Evolutionary conservation across 2,888 invertebrate genomes (phyloP).

Genomic region (Mylabris sibirica): DNA sequence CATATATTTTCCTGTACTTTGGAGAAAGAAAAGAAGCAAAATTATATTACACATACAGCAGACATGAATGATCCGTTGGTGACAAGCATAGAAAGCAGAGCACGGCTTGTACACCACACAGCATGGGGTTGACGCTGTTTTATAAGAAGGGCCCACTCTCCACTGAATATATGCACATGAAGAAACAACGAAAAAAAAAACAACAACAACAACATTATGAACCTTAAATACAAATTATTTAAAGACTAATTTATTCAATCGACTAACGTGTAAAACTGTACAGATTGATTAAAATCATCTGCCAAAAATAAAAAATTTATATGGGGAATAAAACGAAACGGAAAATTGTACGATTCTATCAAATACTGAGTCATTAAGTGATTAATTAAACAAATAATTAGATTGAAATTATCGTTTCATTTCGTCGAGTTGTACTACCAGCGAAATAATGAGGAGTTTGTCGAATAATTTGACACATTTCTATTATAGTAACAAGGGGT

Average conservation of each 20-base stretch:
- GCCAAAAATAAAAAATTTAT: slow-evolving; percentile 20
- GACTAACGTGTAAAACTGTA: background rate
- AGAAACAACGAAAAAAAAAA: slow-evolving; percentile 20
- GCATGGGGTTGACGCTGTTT: slow-evolving; percentile 52
- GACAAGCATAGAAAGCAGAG: slow-evolving; percentile 56
- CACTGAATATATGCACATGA: slow-evolving; percentile 17
- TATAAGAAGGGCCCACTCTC: slow-evolving; percentile 34
- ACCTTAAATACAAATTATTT: slow-evolving; percentile 32
- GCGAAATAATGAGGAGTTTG: no score
- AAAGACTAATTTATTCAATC: slow-evolving; percentile 26
- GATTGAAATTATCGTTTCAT: no score
- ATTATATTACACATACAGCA: slow-evolving; percentile 20
- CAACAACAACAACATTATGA: no score
- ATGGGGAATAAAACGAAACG: slow-evolving; percentile 23
- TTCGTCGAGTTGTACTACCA: no score
- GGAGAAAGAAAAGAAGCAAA: no score
- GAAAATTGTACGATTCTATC: no score
- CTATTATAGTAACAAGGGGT: slow-evolving; percentile 19
- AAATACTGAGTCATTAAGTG: no score
- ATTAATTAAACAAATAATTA: no score
- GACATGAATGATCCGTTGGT: slow-evolving; percentile 57
- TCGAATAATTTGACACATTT: no score
- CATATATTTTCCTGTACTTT: no score
- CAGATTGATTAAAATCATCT: slow-evolving; percentile 45
- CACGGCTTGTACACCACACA: slow-evolving; percentile 50